Conservation (phyloP, 2,888 invertebrate species). For the Limnephilus lunatus region DNA sequence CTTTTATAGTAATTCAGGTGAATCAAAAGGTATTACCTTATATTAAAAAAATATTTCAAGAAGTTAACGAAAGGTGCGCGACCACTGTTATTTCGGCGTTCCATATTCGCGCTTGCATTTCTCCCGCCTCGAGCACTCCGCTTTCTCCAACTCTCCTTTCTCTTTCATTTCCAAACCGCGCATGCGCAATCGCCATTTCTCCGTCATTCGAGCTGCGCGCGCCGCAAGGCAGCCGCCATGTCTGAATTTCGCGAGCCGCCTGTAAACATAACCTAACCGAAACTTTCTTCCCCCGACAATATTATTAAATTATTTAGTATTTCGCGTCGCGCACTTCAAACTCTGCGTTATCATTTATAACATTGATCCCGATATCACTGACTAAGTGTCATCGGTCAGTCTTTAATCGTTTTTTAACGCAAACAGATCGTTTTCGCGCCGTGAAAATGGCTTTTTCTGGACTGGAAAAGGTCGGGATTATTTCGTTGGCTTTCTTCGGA, state of each 20-base stretch:
- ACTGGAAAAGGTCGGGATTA: slow-evolving; percentile 75
- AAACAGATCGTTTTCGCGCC: not conserved
- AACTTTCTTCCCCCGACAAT: not conserved
- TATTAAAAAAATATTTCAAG: too few species aligned
- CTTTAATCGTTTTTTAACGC: not conserved
- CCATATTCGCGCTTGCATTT: slow-evolving; percentile 41
- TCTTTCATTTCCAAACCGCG: slow-evolving; percentile 45
- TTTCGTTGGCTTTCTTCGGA: slow-evolving; percentile 71
- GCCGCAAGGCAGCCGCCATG: slow-evolving; percentile 41
- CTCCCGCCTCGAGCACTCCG: slow-evolving; percentile 21
- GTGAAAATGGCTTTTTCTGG: slow-evolving; percentile 67
- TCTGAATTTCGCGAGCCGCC: slow-evolving; percentile 25
- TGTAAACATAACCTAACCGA: slow-evolving; percentile 50
- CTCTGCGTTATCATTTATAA: not conserved
- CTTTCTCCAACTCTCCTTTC: slow-evolving; percentile 50
- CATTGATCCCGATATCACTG: not conserved
- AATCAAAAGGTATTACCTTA: too few species aligned
- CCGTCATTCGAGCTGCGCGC: slow-evolving; percentile 50
- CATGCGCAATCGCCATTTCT: slow-evolving; percentile 34
- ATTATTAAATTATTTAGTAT: slow-evolving; percentile 28
- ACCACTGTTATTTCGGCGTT: slow-evolving; percentile 22
- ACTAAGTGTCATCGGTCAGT: not conserved
- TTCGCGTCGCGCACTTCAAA: not conserved
- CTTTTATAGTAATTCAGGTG: too few species aligned
- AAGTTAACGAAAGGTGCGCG: not conserved